phyloP scores from a whole-genome alignment of 2,113 vertebrate species.

The Struthio camelus region DNA sequence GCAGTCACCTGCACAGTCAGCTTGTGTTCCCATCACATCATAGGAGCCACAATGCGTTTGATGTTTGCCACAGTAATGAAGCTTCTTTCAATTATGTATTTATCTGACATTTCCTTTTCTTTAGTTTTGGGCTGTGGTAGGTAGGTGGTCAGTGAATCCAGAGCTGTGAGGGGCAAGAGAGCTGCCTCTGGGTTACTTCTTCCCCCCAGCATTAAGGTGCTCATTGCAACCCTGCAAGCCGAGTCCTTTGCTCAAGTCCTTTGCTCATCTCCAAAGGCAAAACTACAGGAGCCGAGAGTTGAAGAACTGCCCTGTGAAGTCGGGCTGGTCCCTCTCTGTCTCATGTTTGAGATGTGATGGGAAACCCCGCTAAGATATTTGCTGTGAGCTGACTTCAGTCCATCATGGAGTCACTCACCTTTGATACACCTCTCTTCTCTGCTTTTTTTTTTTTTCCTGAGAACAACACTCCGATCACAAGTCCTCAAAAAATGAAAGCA shows the following conservation, averaged over 20 bases:
- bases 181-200: background rate
- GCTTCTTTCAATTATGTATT: rapidly evolving
- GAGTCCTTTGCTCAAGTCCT: background rate
- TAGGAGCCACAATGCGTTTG: rapidly evolving
- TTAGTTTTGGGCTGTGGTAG: rapidly evolving
- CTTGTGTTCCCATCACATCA: background rate
- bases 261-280: background rate
- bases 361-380: background rate
- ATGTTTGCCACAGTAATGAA: background rate
- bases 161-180: background rate
- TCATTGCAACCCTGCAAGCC: rapidly evolving
- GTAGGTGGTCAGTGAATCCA: background rate
- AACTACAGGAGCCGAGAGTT: rapidly evolving
- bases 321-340: background rate
- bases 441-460: too few relatives aligned
- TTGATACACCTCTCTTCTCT: background rate
- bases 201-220: rapidly evolving
- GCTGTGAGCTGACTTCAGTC: background rate
- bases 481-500: background rate
- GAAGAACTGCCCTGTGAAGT: background rate
- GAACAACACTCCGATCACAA: background rate
- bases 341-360: background rate
- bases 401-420: rapidly evolving
- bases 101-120: background rate
- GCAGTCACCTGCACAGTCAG: rapidly evolving